Base-by-base conservation (phyloP, 2,888 invertebrate species). In the Oxyscelio sp. region DNA sequence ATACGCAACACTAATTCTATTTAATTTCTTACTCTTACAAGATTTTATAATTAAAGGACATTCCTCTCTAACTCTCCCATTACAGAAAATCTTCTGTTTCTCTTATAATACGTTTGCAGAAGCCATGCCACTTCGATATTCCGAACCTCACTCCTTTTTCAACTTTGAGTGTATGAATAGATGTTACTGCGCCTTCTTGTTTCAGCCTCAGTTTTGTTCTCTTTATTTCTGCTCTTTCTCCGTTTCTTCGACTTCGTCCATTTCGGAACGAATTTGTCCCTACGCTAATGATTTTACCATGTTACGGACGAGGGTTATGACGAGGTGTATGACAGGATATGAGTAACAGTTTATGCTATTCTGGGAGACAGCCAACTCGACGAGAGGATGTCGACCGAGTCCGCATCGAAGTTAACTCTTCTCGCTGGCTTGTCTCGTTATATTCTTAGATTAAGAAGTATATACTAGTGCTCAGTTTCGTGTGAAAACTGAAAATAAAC, bases 251-350 rank as follows among this genome's bases (percentile, higher is more conserved):
- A 56, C 50, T 59, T 48, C 52, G 38, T 9, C 40, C 22, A 15
- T 52, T 61, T 19, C 22, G 22, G 79, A 83, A 87, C 19, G 59
- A 56, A 19, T 31, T 59, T 63, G 88, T 92, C 91, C 91, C 90
- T 92, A 87, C 89, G 83, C 87, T 91, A 92, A 92, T 91, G 89
- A 90, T 89, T 88, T 88, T 85, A 87, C 88, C 74, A 85, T 88
- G 89, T 89, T 90, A 88, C 86, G 88, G 87, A 89, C 90, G 89
- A 91, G 91, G 89, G 88, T 92, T 92, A 92, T 92, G 92, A 90
- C 73, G 27, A 56, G 68, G 80, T 68, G 71, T 75, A 77, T 43
- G 80, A 77, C 84, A 84, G 84, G 84, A 84, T 84, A 71, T 84
- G 84, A 84, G 71, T 85, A 85, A 81, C 75, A 89, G 89, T 88